Percentiles rank a stretch among this genome's conserved stretches.
Conservation (phyloP, 2,888 invertebrate species). For the Hypena proboscidalis region DNA sequence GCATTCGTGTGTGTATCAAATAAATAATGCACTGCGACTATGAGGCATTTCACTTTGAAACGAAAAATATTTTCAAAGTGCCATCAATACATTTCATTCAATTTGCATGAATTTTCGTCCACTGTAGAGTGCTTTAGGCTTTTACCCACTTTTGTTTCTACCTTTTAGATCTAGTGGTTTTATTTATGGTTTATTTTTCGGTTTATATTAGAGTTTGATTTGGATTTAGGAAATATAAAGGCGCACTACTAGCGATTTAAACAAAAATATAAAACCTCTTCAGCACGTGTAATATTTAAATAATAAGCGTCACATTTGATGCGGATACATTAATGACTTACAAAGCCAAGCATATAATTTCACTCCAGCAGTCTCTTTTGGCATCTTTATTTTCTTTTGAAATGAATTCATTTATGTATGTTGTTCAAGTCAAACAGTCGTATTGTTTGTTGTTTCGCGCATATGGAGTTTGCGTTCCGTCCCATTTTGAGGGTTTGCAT, state of each 20-base stretch:
- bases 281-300: no score
- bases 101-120: conserved; percentile 72
- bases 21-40: conserved; percentile 43
- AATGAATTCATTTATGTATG: conserved; percentile 46
- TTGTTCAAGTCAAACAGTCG: conserved; percentile 50
- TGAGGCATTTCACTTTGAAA: conserved; percentile 53
- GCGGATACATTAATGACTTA: no score
- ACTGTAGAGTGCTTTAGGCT: conserved; percentile 63
- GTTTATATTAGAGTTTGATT: conserved; percentile 15
- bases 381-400: no score
- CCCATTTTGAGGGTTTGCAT: conserved; percentile 51
- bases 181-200: conserved; percentile 45
- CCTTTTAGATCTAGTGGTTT: conserved; percentile 64
- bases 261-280: no score
- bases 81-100: conserved; percentile 73
- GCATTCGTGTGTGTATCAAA: conserved; percentile 23
- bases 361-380: no score
- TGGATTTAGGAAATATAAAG: conserved; percentile 4
- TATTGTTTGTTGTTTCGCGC: conserved; percentile 32
- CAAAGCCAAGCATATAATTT: no score
- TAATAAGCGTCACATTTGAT: no score
- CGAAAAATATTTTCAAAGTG: conserved; percentile 70
- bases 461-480: conserved; percentile 37
- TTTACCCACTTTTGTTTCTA: conserved; percentile 67
- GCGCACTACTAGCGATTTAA: no score